These are phyloP conservation scores for Stercorarius parasiticus DNA, from an alignment of 2,113 vertebrate genomes.

Conservation along the genomic window DNA sequence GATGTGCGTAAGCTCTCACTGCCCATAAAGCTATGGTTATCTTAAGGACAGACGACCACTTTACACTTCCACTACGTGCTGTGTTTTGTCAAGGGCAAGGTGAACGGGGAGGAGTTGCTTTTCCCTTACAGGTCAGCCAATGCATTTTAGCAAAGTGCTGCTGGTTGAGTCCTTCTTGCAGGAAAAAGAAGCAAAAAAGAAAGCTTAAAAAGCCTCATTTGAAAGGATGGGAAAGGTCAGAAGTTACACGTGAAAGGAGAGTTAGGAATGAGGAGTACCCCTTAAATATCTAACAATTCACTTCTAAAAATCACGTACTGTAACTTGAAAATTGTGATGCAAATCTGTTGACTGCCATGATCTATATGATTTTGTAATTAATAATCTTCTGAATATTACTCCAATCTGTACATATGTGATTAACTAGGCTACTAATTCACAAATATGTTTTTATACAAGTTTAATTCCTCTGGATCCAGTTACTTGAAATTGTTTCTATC, in stretches of 20 bases:
- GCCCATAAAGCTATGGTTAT: background rate
- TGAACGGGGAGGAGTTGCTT: background rate
- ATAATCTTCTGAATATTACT: background rate
- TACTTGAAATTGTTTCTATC: background rate
- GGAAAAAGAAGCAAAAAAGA: background rate
- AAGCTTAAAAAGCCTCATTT: background rate
- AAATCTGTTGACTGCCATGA: background rate
- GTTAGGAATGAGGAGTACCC: background rate
- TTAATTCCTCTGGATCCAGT: background rate
- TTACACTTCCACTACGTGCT: background rate
- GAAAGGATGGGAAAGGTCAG: background rate
- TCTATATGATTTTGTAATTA: background rate
- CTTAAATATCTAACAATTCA: background rate
- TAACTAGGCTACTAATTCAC: background rate
- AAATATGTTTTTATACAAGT: background rate
- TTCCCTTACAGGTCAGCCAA: background rate
- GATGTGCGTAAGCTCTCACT: background rate
- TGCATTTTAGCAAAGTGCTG: background rate
- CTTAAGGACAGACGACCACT: rapidly evolving
- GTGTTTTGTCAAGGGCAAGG: background rate
- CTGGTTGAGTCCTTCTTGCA: background rate
- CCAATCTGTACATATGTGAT: background rate
- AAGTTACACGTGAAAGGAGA: background rate
- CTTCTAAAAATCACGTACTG: background rate
- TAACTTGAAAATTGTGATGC: background rate